Evolutionary conservation across 1,140 invertebrate genomes (phyloP).

Genomic region (Pristionchus pacificus): DNA sequence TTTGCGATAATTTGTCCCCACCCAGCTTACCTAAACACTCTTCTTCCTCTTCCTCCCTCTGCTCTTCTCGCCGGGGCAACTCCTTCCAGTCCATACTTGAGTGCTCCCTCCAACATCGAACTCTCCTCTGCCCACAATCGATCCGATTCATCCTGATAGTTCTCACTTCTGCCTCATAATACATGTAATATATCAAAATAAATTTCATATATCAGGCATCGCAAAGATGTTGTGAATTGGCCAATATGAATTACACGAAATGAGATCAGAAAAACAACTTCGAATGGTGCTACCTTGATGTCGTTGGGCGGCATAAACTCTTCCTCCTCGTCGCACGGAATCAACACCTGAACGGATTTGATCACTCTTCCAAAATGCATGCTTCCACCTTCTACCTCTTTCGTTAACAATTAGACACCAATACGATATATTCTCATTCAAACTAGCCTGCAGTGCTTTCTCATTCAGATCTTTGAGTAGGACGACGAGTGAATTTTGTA

Average conservation of each 20-base stretch:
- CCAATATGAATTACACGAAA: too few species aligned
- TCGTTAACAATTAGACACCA: too few species aligned
- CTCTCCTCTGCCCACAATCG: constrained; percentile 14
- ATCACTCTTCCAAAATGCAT: background rate
- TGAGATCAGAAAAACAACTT: too few species aligned
- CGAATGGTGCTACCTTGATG: background rate
- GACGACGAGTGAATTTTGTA: constrained; percentile 17
- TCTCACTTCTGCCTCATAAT: too few species aligned
- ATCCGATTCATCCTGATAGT: background rate
- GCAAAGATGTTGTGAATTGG: too few species aligned
- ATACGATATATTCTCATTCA: too few species aligned
- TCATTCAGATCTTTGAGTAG: constrained; percentile 14
- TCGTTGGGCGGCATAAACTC: background rate
- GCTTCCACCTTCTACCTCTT: background rate
- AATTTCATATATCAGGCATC: too few species aligned
- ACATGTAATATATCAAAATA: too few species aligned
- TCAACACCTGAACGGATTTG: background rate
- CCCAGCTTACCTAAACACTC: background rate
- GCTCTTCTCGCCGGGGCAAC: background rate
- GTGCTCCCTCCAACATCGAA: constrained; percentile 2
- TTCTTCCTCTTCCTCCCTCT: background rate
- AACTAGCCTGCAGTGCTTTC: too few species aligned
- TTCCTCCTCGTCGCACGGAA: background rate
- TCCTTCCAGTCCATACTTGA: constrained; percentile 20
- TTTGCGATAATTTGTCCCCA: too few species aligned